These are phyloP conservation scores for Coremacera marginata DNA, from an alignment of 2,888 invertebrate genomes.

Conservation along the genomic window DNA sequence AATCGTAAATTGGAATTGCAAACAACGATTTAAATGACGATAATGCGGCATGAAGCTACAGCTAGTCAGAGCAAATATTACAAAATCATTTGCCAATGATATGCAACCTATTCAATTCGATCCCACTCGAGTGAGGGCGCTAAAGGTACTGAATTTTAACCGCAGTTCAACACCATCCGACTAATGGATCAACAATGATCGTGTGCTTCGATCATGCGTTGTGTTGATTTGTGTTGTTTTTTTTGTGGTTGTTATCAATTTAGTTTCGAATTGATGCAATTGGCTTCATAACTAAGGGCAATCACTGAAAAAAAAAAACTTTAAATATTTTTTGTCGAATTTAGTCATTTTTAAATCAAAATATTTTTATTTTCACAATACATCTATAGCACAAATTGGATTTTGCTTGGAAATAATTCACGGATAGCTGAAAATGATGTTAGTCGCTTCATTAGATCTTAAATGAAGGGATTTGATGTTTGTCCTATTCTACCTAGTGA, in stretches of 20 bases:
- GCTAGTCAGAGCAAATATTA: constrained; percentile 12
- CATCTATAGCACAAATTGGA: too few relatives aligned
- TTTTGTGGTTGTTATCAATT: constrained; percentile 32
- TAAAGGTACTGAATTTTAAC: not conserved
- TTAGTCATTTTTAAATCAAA: too few relatives aligned
- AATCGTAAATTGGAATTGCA: constrained; percentile 41
- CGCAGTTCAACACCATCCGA: not conserved
- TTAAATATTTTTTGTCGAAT: not conserved
- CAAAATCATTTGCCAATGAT: constrained; percentile 20
- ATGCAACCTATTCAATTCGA: constrained; percentile 13
- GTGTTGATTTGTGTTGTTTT: not conserved
- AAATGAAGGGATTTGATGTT: too few relatives aligned
- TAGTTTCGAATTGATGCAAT: constrained; percentile 1
- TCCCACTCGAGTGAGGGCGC: not conserved
- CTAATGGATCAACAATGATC: not conserved
- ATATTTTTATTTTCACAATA: too few relatives aligned
- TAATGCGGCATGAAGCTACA: not conserved
- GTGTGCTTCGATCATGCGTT: not conserved
- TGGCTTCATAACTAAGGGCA: not conserved
- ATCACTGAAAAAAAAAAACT: too few relatives aligned
- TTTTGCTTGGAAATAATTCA: too few relatives aligned
- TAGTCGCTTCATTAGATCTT: too few relatives aligned
- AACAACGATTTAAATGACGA: constrained; percentile 23
- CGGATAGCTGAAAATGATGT: too few relatives aligned
- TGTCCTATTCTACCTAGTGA: too few relatives aligned